phyloP scores from a whole-genome alignment of 2,888 invertebrate species.

The Clistopyga incitator region DNA sequence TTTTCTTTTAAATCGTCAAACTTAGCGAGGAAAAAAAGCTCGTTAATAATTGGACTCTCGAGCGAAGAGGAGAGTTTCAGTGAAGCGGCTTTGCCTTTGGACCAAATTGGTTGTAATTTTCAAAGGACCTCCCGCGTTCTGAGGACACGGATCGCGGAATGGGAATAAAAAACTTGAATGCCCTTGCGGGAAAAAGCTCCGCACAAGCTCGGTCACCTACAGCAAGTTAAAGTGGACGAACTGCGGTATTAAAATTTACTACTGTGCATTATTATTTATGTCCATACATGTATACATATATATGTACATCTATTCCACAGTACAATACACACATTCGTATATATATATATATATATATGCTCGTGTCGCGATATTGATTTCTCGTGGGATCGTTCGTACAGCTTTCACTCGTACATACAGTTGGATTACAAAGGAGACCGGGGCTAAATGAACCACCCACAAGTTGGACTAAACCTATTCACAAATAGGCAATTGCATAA shows the following conservation, averaged over 20 bases:
- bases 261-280: not conserved
- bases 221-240: constrained; percentile 1
- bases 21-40: too few species aligned
- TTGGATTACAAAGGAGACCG: not conserved
- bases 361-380: constrained; percentile 59
- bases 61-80: not conserved
- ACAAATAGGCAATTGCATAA: too few species aligned
- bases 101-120: not conserved
- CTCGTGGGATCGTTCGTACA: constrained; percentile 52
- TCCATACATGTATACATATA: not conserved
- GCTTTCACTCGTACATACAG: constrained; percentile 12
- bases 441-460: too few species aligned
- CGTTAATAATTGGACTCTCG: too few species aligned
- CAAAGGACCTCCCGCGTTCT: not conserved
- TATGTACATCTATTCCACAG: not conserved
- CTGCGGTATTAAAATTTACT: constrained; percentile 20
- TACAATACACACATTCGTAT: not conserved
- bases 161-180: not conserved
- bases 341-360: not conserved
- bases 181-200: not conserved
- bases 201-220: not conserved
- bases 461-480: too few species aligned
- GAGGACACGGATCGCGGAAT: not conserved
- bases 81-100: not conserved
- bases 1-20: too few species aligned